These are phyloP conservation scores for Meta bourneti DNA, from an alignment of 2,888 invertebrate species.

Conservation along the genomic window DNA sequence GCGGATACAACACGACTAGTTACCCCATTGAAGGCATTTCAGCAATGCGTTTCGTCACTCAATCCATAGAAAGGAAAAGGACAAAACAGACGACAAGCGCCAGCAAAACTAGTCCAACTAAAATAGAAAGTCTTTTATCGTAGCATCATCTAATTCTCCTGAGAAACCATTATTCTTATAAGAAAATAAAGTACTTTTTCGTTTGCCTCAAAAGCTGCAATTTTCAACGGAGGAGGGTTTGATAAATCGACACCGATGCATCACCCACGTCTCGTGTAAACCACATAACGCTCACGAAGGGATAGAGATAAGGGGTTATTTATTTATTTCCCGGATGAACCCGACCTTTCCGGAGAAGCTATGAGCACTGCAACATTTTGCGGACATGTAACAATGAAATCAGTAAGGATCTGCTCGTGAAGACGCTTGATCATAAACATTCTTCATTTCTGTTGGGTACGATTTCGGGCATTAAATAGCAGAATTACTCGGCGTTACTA, in stretches of 20 bases:
- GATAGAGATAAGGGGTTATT: neutral
- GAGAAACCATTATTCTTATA: neutral
- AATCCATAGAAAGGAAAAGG: neutral
- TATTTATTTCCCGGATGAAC: neutral
- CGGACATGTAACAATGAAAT: neutral
- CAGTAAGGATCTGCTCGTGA: too few relatives aligned
- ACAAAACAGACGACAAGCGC: neutral
- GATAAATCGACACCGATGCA: neutral
- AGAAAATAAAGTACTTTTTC: neutral
- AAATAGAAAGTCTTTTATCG: neutral
- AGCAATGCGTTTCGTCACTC: too few relatives aligned
- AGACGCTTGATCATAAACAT: too few relatives aligned
- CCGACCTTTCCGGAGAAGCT: neutral
- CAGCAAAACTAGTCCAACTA: neutral
- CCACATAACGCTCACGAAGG: neutral
- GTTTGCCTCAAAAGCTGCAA: neutral
- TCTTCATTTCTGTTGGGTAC: too few relatives aligned
- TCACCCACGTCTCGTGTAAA: neutral
- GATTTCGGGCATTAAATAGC: too few relatives aligned
- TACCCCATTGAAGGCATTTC: too few relatives aligned
- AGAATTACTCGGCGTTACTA: too few relatives aligned
- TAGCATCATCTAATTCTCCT: neutral
- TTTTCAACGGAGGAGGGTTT: neutral
- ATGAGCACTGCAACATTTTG: neutral
- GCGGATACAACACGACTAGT: too few relatives aligned